These are phyloP conservation scores for Emydoidea blandingii DNA, from an alignment of 2,797 vertebrate genomes.

Conservation along the genomic window DNA sequence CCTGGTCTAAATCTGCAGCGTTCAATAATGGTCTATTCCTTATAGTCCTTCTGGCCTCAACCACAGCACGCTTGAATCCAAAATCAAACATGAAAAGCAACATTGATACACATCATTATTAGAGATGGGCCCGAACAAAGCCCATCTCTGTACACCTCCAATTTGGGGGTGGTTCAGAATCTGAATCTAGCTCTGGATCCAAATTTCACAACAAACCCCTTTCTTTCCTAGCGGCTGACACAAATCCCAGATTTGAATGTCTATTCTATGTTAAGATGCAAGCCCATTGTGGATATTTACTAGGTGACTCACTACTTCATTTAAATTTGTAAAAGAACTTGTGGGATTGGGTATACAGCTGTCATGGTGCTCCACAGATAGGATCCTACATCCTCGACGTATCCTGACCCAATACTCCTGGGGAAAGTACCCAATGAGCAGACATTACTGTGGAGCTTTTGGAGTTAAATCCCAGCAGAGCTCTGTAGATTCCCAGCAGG, in stretches of 20 bases:
- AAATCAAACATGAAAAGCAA: not conserved
- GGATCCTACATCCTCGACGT: not conserved
- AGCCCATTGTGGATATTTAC: not conserved
- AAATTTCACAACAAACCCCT: not conserved
- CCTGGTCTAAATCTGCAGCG: not conserved
- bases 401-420: not conserved
- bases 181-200: not conserved
- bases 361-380: too few species aligned
- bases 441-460: too few species aligned
- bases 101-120: not conserved
- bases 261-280: not conserved
- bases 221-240: not conserved
- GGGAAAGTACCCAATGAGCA: not conserved
- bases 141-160: not conserved
- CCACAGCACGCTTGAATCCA: not conserved
- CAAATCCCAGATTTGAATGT: not conserved
- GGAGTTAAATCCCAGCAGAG: not conserved
- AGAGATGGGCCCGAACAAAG: not conserved
- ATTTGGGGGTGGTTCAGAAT: not conserved
- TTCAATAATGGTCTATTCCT: not conserved
- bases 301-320: not conserved
- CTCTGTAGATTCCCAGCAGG: not conserved
- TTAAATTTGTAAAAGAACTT: not conserved
- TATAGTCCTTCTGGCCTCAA: not conserved
- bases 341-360: too few species aligned